Percentiles rank a stretch among this genome's conserved stretches.
Evolutionary conservation across 2,888 invertebrate genomes (phyloP).

Genomic region (Lamellibrachia columna): DNA sequence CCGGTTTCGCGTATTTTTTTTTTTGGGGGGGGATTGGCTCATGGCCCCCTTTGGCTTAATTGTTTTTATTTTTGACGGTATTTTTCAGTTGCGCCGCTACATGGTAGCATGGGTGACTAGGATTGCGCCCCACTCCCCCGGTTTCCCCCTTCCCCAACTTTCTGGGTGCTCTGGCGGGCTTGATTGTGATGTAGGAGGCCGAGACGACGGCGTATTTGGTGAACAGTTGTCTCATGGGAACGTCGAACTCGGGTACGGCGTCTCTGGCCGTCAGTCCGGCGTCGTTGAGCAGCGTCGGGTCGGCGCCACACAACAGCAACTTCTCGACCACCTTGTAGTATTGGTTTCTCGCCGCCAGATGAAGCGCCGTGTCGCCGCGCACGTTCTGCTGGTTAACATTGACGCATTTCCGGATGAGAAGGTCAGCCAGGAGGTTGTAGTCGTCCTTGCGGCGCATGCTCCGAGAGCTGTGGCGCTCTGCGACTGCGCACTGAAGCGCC

Average conservation of each 20-base stretch:
- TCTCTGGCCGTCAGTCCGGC: slow-evolving; percentile 26
- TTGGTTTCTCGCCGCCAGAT: slow-evolving; percentile 36
- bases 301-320: slow-evolving; percentile 30
- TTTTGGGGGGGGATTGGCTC: no score
- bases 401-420: slow-evolving; percentile 30
- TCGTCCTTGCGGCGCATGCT: slow-evolving; percentile 39
- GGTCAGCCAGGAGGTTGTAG: slow-evolving; percentile 31
- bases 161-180: not conserved
- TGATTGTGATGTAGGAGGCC: slow-evolving; percentile 1
- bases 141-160: not conserved
- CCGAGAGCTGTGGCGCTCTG: slow-evolving; percentile 29
- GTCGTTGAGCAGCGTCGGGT: slow-evolving; percentile 29
- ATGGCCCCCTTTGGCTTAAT: no score
- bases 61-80: no score
- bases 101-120: no score
- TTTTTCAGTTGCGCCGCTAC: no score
- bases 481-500: slow-evolving; percentile 32
- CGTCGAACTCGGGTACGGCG: slow-evolving; percentile 34
- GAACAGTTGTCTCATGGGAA: slow-evolving; percentile 35
- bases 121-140: no score
- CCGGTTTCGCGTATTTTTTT: no score
- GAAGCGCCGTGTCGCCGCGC: slow-evolving; percentile 34
- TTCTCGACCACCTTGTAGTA: slow-evolving; percentile 33
- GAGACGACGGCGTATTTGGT: slow-evolving; percentile 22
- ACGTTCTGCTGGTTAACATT: slow-evolving; percentile 27